Base-by-base conservation (phyloP, 2,888 invertebrate species). In the Cantharis rufa region DNA sequence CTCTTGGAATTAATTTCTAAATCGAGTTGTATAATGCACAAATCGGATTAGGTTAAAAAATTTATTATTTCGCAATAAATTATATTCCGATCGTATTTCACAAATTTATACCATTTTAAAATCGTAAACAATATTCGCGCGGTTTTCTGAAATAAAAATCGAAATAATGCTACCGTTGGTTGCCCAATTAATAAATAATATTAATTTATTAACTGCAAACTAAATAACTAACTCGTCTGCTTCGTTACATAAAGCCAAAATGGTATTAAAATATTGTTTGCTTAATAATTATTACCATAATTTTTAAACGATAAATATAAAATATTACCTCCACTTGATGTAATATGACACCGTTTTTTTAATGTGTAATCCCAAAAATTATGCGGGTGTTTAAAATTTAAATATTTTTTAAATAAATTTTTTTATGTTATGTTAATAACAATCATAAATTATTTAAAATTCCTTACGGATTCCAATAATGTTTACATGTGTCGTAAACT, bases 261-360 rank as follows among this genome's bases (percentile, higher is more conserved):
- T n/a, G 48, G 48, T 48, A 48, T 48, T 48, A 48, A 48, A 48
- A 48, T 48, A 48, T 5, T 48, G 48, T 48, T 48, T 48, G 48
- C 48, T 48, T 48, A 48, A 48, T 48, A 48, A 48, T 48, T 48
- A 48, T 48, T 48, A 48, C 48, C 48, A 48, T 48, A 48, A 48
- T 48, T n/a, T 48, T 66, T 66, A 21, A 66, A 66, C 64, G 3
- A 24, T 66, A 21, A 21, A 66, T 66, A 66, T 66, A 24, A 66
- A 18, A 66, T 66, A 66, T 66, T 66, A 24, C 21, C 24, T 66
- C 64, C n/a, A 66, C 24, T 66, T 66, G 64, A 66, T 66, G 64
- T 66, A 66, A 66, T 24, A 66, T 66, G 64, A 66, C 64, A 66
- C 64, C 64, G 24, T 66, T 66, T 66, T 63, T 63, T 66, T 66